Evolutionary conservation across 2,797 vertebrate species (phyloP).

Genomic region (Cygnus olor): DNA sequence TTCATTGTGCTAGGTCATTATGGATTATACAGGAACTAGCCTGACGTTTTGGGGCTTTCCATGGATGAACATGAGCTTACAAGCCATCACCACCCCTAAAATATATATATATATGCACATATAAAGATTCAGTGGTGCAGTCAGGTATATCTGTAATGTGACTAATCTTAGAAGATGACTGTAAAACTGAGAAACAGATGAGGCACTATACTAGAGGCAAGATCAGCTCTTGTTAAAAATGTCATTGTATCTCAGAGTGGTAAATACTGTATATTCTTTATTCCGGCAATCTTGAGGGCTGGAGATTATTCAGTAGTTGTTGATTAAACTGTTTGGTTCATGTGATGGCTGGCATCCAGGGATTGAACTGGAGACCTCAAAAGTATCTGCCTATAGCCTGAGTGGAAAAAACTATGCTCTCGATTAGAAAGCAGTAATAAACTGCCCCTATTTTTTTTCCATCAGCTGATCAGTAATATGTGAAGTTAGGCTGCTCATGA

Average conservation of each 20-base stretch:
- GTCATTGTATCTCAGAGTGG: neutral
- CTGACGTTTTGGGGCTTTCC: neutral
- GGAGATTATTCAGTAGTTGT: neutral
- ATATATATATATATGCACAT: neutral
- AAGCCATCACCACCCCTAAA: too few relatives aligned
- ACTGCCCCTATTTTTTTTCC: constrained; percentile 36
- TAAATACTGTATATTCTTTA: neutral
- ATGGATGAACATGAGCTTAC: neutral
- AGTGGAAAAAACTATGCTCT: constrained; percentile 60
- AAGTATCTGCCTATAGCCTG: constrained; percentile 4
- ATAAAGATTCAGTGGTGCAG: accelerated
- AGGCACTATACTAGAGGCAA: neutral
- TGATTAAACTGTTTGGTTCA: neutral
- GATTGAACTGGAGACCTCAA: constrained; percentile 21
- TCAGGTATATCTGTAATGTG: neutral
- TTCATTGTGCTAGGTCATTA: neutral
- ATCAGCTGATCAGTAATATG: constrained; percentile 51
- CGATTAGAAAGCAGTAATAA: constrained; percentile 55
- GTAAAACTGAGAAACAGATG: neutral
- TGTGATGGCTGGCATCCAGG: constrained; percentile 27
- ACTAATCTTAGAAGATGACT: neutral
- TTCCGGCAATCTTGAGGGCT: neutral
- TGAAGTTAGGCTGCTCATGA: constrained; percentile 37
- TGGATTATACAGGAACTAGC: neutral
- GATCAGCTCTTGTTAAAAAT: neutral